A percentile compares a stretch with the other conserved stretches of the same genome.
phyloP scores from a whole-genome alignment of 2,113 vertebrate species.

The Forbesichthys agassizii region DNA sequence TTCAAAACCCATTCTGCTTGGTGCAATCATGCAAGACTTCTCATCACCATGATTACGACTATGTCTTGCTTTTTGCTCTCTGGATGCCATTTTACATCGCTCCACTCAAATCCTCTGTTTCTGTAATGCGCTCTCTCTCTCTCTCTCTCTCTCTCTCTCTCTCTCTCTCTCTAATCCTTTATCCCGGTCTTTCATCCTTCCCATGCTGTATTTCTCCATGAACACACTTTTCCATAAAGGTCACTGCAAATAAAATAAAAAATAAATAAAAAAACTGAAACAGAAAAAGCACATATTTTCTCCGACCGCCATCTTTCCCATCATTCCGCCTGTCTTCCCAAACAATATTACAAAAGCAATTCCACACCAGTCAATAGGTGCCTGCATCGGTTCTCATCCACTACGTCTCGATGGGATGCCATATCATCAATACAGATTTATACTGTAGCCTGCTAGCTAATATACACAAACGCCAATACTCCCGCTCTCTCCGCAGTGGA shows the following conservation, averaged over 20 bases:
- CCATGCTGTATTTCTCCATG: constrained; percentile 12
- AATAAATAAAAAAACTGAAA: constrained; percentile 58
- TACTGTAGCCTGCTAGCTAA: constrained; percentile 70
- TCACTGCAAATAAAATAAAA: constrained; percentile 59
- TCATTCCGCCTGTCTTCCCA: constrained; percentile 69
- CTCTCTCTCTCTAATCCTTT: neutral
- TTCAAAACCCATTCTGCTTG: constrained; percentile 10
- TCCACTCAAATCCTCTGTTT: neutral
- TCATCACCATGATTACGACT: constrained; percentile 19
- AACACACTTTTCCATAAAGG: constrained; percentile 16
- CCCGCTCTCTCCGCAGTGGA: constrained; percentile 49
- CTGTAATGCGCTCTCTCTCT: neutral
- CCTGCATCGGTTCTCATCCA: constrained; percentile 72
- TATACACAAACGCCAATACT: constrained; percentile 78
- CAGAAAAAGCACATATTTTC: constrained; percentile 44
- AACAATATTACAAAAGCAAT: constrained; percentile 81
- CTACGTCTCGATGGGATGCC: constrained; percentile 67
- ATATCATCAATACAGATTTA: constrained; percentile 82
- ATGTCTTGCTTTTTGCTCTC: constrained; percentile 5
- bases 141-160: neutral
- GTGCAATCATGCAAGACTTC: constrained; percentile 13
- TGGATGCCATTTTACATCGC: constrained; percentile 6
- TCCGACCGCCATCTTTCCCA: neutral
- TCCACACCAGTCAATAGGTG: constrained; percentile 75
- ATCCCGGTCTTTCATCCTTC: constrained; percentile 1